These are phyloP conservation scores for Megalops atlanticus DNA, from an alignment of 2,113 vertebrate species.

Conservation along the genomic window DNA sequence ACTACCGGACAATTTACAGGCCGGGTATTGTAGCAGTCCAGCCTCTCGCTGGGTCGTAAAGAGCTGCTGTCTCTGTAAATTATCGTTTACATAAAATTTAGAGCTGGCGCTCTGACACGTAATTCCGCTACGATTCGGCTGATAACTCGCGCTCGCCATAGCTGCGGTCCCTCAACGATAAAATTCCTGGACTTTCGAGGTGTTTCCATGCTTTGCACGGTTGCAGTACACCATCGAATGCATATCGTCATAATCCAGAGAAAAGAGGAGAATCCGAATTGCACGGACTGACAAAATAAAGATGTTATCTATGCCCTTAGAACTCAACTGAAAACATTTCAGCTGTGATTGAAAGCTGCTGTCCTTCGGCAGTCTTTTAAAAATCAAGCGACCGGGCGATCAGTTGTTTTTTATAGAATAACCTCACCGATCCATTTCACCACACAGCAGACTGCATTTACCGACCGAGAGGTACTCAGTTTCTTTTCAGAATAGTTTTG, in stretches of 20 bases:
- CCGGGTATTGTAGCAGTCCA: constrained; percentile 85
- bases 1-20: constrained; percentile 90
- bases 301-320: constrained; percentile 63
- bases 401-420: constrained; percentile 23
- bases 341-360: constrained; percentile 63
- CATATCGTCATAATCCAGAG: constrained; percentile 68
- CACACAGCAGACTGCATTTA: constrained; percentile 61
- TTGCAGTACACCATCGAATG: constrained; percentile 72
- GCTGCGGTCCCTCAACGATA: constrained; percentile 69
- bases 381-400: not conserved
- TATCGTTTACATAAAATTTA: constrained; percentile 85
- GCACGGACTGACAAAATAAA: constrained; percentile 72
- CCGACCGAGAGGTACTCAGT: constrained; percentile 52
- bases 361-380: constrained; percentile 66
- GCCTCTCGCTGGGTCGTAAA: constrained; percentile 85
- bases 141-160: constrained; percentile 73
- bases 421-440: constrained; percentile 69
- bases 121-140: constrained; percentile 70
- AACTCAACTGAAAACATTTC: not conserved
- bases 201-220: constrained; percentile 64
- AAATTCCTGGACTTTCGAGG: constrained; percentile 61
- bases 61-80: constrained; percentile 87
- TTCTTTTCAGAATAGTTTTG: constrained; percentile 36
- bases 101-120: constrained; percentile 79
- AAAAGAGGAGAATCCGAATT: constrained; percentile 76